Percentiles rank a stretch among this genome's conserved stretches.
These are phyloP conservation scores for Liposcelis brunnea DNA, from an alignment of 2,888 invertebrate species.

Conservation along the genomic window DNA sequence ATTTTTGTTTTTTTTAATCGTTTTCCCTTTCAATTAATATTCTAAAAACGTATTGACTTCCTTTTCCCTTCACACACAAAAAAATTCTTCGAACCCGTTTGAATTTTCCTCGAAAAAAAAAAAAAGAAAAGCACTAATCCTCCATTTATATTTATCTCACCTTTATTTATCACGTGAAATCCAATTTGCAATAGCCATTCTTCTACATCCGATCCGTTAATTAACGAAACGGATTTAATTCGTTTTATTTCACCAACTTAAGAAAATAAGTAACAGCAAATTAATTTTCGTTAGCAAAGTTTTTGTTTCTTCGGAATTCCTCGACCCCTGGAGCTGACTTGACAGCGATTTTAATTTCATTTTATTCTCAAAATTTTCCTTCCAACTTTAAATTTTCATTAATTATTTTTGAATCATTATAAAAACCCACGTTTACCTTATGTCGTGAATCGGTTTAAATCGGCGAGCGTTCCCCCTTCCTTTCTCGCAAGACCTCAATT, in stretches of 20 bases:
- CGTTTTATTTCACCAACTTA: slow-evolving; percentile 1
- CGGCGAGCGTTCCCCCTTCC: too few relatives aligned
- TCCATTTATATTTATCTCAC: too few relatives aligned
- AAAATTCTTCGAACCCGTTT: too few relatives aligned
- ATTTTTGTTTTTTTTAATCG: not conserved
- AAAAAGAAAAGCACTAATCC: too few relatives aligned
- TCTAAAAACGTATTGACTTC: not conserved
- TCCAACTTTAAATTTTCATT: too few relatives aligned
- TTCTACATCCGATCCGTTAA: not conserved
- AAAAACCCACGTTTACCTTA: too few relatives aligned
- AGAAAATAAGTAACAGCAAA: slow-evolving; percentile 8
- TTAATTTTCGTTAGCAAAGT: slow-evolving; percentile 7
- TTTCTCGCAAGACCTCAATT: too few relatives aligned
- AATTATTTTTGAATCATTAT: too few relatives aligned
- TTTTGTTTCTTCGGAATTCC: slow-evolving; percentile 3
- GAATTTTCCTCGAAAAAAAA: too few relatives aligned
- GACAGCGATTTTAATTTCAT: slow-evolving; percentile 8
- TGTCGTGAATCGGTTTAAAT: too few relatives aligned
- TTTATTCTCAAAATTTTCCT: not conserved
- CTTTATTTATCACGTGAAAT: not conserved
- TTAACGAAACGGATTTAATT: slow-evolving; percentile 2
- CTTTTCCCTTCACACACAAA: not conserved
- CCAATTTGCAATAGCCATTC: slow-evolving; percentile 1
- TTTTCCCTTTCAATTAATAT: not conserved
- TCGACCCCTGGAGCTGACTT: slow-evolving; percentile 6